Percentiles rank a stretch among this genome's conserved stretches.
Evolutionary conservation across 2,888 invertebrate species (phyloP).

Genomic region (Agonum fuliginosum): DNA sequence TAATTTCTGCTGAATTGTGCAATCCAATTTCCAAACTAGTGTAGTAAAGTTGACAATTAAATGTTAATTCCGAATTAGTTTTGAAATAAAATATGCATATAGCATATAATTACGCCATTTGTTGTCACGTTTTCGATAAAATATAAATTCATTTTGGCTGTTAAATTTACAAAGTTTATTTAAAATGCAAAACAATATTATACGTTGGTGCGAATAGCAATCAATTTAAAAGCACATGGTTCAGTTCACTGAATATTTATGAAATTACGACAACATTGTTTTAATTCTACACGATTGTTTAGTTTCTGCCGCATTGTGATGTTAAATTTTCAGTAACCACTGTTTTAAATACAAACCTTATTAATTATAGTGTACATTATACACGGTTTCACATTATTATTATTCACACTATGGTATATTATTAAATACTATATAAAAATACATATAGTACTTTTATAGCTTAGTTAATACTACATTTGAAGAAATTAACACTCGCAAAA

Average conservation of each 20-base stretch:
- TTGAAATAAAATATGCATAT: conserved; percentile 1
- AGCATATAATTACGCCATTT: background rate
- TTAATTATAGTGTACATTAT: background rate
- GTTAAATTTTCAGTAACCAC: background rate
- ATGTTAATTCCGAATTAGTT: background rate
- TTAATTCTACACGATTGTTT: conserved; percentile 21
- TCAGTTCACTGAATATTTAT: conserved; percentile 51
- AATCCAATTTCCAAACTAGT: background rate
- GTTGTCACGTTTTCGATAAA: conserved; percentile 16
- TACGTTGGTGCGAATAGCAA: conserved; percentile 22
- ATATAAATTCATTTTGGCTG: conserved; percentile 14
- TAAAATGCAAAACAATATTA: conserved; percentile 50
- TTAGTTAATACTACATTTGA: too few relatives aligned
- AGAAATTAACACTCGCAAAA: too few relatives aligned
- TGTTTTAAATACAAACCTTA: conserved; percentile 3
- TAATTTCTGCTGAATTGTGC: too few relatives aligned
- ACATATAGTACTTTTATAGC: too few relatives aligned
- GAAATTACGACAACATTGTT: conserved; percentile 45
- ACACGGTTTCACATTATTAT: background rate
- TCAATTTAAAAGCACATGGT: conserved; percentile 40
- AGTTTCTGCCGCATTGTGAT: conserved; percentile 4
- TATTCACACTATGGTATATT: background rate
- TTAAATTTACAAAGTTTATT: conserved; percentile 39
- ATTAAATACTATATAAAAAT: background rate
- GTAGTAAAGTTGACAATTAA: background rate